Base-by-base conservation (phyloP, 2,797 vertebrate genomes). In the Enteromius thamalakanensis region DNA sequence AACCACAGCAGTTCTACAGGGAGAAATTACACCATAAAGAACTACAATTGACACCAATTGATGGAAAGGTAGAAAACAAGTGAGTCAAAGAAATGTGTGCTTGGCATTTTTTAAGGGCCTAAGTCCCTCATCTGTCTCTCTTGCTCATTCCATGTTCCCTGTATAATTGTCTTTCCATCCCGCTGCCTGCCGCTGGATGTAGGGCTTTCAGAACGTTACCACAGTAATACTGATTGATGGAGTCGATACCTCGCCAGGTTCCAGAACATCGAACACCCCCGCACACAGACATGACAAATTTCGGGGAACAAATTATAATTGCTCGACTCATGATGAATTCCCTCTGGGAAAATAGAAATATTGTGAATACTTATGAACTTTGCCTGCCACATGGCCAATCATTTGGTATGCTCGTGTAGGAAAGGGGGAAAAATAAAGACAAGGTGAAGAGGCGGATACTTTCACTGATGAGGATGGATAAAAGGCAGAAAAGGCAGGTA, bases 161-260 rank as follows among this genome's bases (percentile, higher is more conserved):
- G 91, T 90, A 92, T 95, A 94, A 95, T 95, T 94, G 92, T 91
- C 90, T 94, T 94, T 92, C 92, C 90, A 89, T 91, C 94, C 90
- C 87, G 87, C 91, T 91, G 91, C 92, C 92, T 89, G 86, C 84
- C 55, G 90, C 90, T 51, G 91, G 91, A 93, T 93, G 91, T 91
- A 88, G 84, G 91, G 91, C 92, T 92, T 92, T 93, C 90, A 87
- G 87, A 92, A 91, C 60, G 90, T 93, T 93, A 92, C 92, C 47
- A 90, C 90, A 86, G 91, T 94, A 94, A 95, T 95, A 91, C 92
- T 94, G 94, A 95, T 94, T 94, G 94, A 95, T 95, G 93, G 92
- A 95, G 93, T 93, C 91, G 91, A 94, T 93, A 87, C 92, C 92
- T 85, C 88, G 67, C 89, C 90, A 67, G 89, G 92, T 95, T 94